These are phyloP conservation scores for Vanacampus margaritifer DNA, from an alignment of 2,113 vertebrate genomes.

Conservation along the genomic window DNA sequence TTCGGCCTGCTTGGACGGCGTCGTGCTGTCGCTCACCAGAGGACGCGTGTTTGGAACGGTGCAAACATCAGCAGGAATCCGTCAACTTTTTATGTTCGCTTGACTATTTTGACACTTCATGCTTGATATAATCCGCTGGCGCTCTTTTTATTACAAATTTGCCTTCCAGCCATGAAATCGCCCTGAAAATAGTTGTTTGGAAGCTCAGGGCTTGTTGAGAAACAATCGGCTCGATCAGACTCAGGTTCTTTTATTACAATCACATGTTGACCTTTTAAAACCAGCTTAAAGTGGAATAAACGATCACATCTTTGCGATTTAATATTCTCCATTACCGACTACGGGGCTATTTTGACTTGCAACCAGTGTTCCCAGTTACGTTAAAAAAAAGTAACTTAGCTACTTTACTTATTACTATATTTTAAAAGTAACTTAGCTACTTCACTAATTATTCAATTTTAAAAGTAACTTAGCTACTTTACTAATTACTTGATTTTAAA, in stretches of 20 bases:
- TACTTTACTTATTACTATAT: too few relatives aligned
- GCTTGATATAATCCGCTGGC: slow-evolving; percentile 14
- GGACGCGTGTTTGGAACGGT: slow-evolving; percentile 60
- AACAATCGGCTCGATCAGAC: not conserved
- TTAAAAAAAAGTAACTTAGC: too few relatives aligned
- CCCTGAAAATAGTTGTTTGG: slow-evolving; percentile 47
- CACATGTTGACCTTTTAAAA: not conserved
- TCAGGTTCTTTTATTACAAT: not conserved
- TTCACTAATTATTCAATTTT: too few relatives aligned
- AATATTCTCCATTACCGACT: too few relatives aligned
- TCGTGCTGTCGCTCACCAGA: slow-evolving; percentile 48
- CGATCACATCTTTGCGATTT: not conserved
- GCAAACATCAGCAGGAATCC: slow-evolving; percentile 54
- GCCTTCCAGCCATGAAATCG: slow-evolving; percentile 32
- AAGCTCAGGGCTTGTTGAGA: slow-evolving; percentile 10
- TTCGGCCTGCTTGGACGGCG: slow-evolving; percentile 45
- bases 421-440: too few relatives aligned
- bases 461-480: too few relatives aligned
- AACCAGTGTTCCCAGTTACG: too few relatives aligned
- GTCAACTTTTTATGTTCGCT: slow-evolving; percentile 18
- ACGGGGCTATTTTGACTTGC: not conserved
- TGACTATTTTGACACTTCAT: slow-evolving; percentile 37
- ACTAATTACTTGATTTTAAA: too few relatives aligned
- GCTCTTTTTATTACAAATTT: slow-evolving; percentile 7
- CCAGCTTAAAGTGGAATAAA: not conserved